Conservation (phyloP, 2,888 invertebrate species). For the Trachelus troglodyta region DNA sequence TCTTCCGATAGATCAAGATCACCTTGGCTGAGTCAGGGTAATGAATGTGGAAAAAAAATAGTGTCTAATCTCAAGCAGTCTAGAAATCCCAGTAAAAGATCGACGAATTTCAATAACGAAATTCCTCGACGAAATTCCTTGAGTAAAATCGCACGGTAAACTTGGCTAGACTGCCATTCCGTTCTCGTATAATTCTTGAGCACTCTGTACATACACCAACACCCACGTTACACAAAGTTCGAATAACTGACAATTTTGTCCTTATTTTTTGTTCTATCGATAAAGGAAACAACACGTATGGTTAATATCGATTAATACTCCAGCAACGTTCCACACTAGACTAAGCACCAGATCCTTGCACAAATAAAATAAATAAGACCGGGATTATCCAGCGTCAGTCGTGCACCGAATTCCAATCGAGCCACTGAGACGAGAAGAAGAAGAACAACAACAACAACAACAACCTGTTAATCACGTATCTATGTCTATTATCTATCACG, state of each 20-base stretch:
- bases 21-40: not conserved
- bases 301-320: constrained; percentile 4
- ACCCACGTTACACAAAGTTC: not conserved
- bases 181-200: not conserved
- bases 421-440: not conserved
- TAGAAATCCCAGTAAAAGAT: not conserved
- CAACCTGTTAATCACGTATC: constrained; percentile 37
- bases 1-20: not conserved
- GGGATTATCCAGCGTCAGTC: not conserved
- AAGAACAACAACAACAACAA: constrained; percentile 18
- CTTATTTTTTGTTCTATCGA: not conserved
- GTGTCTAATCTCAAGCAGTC: not conserved
- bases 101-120: not conserved
- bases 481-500: not conserved
- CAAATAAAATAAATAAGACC: not conserved
- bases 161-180: not conserved
- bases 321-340: constrained; percentile 8
- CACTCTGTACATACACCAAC: not conserved
- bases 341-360: not conserved
- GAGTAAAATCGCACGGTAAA: not conserved
- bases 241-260: not conserved
- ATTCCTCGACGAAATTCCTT: not conserved
- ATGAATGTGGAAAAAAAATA: not conserved
- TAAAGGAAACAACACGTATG: not conserved
- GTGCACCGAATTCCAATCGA: not conserved